A percentile compares a stretch with the other conserved stretches of the same genome.
Evolutionary conservation across 2,797 vertebrate species (phyloP).

Genomic region (Melanotaenia maccullochi): DNA sequence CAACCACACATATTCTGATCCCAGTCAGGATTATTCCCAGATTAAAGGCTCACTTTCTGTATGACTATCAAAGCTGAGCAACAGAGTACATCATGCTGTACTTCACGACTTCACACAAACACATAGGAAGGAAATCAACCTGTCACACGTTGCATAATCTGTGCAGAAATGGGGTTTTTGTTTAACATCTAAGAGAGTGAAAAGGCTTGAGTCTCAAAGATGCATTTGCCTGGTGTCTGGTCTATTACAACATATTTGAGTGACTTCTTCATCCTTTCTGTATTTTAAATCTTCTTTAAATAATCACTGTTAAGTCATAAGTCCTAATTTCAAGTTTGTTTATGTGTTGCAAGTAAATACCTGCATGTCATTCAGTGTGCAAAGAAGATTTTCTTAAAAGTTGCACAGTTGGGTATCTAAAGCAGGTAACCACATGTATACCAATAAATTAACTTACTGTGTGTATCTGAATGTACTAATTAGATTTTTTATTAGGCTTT

Average conservation of each 20-base stretch:
- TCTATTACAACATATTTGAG: conserved; percentile 55
- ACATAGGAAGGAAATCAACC: conserved; percentile 25
- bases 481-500: neutral
- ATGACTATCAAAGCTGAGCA: conserved; percentile 26
- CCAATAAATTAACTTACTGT: neutral
- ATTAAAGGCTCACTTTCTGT: conserved; percentile 19
- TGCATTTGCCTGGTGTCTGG: conserved; percentile 49
- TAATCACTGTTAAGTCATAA: conserved; percentile 61
- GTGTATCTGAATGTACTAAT: neutral
- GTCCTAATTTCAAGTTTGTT: conserved; percentile 63
- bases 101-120: conserved; percentile 21
- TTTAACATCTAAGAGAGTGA: conserved; percentile 55
- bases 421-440: conserved; percentile 2
- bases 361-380: conserved; percentile 30
- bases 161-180: conserved; percentile 47
- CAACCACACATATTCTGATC: conserved; percentile 26
- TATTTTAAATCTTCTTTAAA: conserved; percentile 70
- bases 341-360: conserved; percentile 65
- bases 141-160: conserved; percentile 35
- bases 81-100: neutral
- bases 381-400: conserved; percentile 24
- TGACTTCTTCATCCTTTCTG: conserved; percentile 67
- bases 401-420: neutral
- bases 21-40: conserved; percentile 47
- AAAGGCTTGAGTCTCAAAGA: conserved; percentile 52